These are phyloP conservation scores for Alligator mississippiensis DNA, from an alignment of 2,113 vertebrate species.

Conservation along the genomic window DNA sequence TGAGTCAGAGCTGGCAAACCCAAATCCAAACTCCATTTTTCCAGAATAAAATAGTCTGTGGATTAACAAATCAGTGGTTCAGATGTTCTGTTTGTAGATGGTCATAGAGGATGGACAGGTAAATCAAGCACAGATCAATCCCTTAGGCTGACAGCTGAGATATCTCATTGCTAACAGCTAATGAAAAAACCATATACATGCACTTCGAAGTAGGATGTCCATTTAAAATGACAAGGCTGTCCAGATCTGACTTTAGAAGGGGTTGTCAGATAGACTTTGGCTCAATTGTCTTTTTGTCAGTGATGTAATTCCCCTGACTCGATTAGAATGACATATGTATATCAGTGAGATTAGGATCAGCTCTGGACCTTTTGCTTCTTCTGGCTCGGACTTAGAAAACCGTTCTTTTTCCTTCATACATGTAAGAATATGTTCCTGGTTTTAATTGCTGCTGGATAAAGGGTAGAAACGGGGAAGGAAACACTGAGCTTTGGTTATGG, in stretches of 20 bases:
- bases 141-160: not conserved
- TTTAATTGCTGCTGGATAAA: not conserved
- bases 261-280: not conserved
- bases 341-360: not conserved
- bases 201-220: not conserved
- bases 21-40: not conserved
- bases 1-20: constrained; percentile 8
- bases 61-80: constrained; percentile 16
- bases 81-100: not conserved
- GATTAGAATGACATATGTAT: not conserved
- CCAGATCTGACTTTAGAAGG: not conserved
- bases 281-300: not conserved
- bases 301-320: not conserved
- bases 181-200: not conserved
- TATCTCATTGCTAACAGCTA: constrained; percentile 45
- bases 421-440: not conserved
- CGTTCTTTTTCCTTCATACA: not conserved
- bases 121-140: not conserved
- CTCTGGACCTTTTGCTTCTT: not conserved
- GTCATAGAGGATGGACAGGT: not conserved
- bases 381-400: not conserved
- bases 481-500: not conserved
- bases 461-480: not conserved
- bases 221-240: not conserved
- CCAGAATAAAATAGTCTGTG: constrained; percentile 17